Base-by-base conservation (phyloP, 2,888 invertebrate genomes). In the Yponomeuta malinellus region DNA sequence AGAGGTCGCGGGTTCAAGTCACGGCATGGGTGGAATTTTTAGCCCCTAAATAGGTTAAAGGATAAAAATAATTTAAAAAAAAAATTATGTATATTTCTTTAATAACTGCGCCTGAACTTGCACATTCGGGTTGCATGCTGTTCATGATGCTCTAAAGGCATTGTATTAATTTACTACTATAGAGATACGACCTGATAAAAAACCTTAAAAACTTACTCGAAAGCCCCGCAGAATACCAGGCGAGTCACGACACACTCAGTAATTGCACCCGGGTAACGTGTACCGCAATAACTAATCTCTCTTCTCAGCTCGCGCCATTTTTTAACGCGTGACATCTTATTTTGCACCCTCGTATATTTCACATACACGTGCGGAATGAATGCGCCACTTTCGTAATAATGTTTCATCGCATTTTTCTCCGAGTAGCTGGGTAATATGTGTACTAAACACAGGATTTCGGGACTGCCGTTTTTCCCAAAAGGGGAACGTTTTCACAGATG, bases 321-420 rank as follows among this genome's bases (percentile, higher is more conserved):
- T 85, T 87, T 85, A 83, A 74, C 78, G 72, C 79, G 79, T 83
- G 84, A 86, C 85, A 85, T 81, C 84, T 84, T 85, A 86, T 87
- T 85, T 86, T 80, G 81, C 79, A 78, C 75, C 73, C 76, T 76
- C 76, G 78, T 80, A 83, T 82, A 84, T 84, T 83, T 79, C 77
- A 75, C 75, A 75, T 52, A 75, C 78, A 78, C 77, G 77, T 79
- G 76, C 76, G 74, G 73, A 76, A 79, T 78, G 78, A 78, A 75
- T 75, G 73, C 74, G 72, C 74, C 75, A 74, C 59, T 75, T 76
- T 74, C 74, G 75, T 75, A 75, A 78, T 75, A 77, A 76, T 75
- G 75, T 76, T 76, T 76, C 73, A 73, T 72, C 72, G 71, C 74
- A 75, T 73, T 74, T 74, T 76, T 63, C n/a, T 37, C 33, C 63